Evolutionary conservation across 2,888 invertebrate genomes (phyloP).

Genomic region (Conus canariensis): DNA sequence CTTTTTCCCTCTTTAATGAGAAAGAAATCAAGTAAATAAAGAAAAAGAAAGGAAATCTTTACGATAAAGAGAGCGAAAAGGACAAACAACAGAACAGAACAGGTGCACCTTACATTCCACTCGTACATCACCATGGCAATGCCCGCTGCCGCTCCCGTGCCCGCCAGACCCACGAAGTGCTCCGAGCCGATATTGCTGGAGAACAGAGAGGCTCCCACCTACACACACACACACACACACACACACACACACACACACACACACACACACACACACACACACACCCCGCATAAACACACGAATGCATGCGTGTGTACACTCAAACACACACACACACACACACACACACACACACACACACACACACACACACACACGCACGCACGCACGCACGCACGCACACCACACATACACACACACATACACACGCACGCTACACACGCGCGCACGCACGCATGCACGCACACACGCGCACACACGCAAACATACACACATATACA

Average conservation of each 20-base stretch:
- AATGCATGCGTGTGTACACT: not conserved
- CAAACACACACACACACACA: not conserved
- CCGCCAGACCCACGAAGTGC: constrained; percentile 79
- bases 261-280: not conserved
- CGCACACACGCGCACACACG: not conserved
- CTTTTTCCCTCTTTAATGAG: no score
- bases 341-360: constrained; percentile 4
- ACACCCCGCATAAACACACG: not conserved
- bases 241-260: not conserved
- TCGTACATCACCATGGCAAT: constrained; percentile 79
- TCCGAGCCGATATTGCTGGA: constrained; percentile 80
- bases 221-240: constrained; percentile 8
- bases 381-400: not conserved
- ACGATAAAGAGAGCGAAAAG: no score
- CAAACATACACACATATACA: not conserved
- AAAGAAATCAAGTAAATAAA: no score
- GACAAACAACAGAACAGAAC: no score
- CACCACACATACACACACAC: not conserved
- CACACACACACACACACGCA: not conserved
- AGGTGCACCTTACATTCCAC: constrained; percentile 65
- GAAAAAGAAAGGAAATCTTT: no score
- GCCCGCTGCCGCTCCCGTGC: constrained; percentile 79
- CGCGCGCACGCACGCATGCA: not conserved
- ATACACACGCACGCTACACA: not conserved
- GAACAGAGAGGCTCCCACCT: constrained; percentile 78